Conservation (phyloP, 2,113 vertebrate genomes). For the Boulengeromyrus knoepffleri region DNA sequence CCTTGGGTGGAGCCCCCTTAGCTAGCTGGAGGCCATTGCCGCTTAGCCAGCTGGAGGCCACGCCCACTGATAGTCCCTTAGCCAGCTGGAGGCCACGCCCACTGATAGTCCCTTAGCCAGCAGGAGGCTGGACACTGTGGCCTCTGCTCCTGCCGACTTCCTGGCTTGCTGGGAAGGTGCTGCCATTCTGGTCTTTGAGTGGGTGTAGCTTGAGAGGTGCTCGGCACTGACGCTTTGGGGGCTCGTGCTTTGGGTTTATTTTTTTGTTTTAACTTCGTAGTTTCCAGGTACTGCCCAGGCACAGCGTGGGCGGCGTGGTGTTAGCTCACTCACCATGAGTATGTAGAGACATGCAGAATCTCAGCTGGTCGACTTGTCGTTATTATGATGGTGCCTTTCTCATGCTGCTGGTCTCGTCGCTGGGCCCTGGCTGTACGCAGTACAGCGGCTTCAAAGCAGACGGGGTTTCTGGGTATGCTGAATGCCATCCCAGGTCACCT, state of each 20-base stretch:
- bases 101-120: constrained; percentile 26
- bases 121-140: no score
- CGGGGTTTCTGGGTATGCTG: constrained; percentile 54
- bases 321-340: constrained; percentile 33
- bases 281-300: constrained; percentile 53
- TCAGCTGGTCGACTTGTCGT: constrained; percentile 63
- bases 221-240: constrained; percentile 46
- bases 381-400: constrained; percentile 84
- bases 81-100: constrained; percentile 60
- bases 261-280: background rate
- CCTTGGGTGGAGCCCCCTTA: constrained; percentile 63
- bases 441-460: constrained; percentile 67
- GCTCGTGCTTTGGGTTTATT: constrained; percentile 14
- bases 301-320: constrained; percentile 59
- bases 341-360: constrained; percentile 66
- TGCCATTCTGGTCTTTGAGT: constrained; percentile 63
- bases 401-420: constrained; percentile 83
- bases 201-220: constrained; percentile 42
- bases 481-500: constrained; percentile 39
- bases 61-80: constrained; percentile 37
- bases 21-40: constrained; percentile 57
- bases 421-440: constrained; percentile 78
- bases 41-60: background rate
- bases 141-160: constrained; percentile 62
- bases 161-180: constrained; percentile 54